Evolutionary conservation across 2,113 vertebrate species (phyloP).

Genomic region (Protobothrops flavoviridis): DNA sequence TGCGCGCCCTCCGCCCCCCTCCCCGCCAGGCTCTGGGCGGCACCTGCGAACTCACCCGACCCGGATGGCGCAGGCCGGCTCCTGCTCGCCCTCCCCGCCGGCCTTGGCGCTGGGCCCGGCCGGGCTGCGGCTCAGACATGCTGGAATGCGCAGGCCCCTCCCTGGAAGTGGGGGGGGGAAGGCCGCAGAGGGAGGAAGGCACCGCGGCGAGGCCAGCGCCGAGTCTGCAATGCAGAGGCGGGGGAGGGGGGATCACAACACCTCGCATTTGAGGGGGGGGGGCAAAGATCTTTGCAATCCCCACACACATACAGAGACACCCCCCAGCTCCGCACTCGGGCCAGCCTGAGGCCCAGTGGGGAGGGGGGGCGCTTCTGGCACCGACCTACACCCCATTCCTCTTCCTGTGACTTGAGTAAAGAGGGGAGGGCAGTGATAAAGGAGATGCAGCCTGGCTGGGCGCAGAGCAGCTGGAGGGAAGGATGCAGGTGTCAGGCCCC

Average conservation of each 20-base stretch:
- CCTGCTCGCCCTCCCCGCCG: neutral
- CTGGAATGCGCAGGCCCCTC: conserved; percentile 17
- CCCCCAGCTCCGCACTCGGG: neutral
- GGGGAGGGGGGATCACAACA: neutral
- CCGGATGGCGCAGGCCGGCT: neutral
- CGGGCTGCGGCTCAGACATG: neutral
- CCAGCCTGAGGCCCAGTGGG: neutral
- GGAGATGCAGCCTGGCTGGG: neutral
- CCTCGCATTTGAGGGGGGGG: too few species aligned
- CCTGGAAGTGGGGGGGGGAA: neutral
- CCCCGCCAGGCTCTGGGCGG: neutral
- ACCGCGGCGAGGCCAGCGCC: neutral
- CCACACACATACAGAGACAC: too few species aligned
- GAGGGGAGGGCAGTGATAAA: neutral
- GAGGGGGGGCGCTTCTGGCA: neutral
- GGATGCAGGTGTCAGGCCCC: neutral
- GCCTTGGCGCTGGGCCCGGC: neutral
- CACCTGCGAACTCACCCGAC: conserved; percentile 5
- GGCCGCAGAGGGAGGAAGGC: neutral
- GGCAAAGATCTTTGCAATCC: neutral
- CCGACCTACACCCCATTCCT: neutral
- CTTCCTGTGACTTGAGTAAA: neutral
- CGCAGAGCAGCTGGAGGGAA: neutral
- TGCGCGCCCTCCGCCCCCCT: neutral
- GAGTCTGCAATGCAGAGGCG: neutral